Evolutionary conservation across 2,888 invertebrate genomes (phyloP), one percentile per base, ranked within the genome.

Genomic region (Netelia inedita): DNA sequence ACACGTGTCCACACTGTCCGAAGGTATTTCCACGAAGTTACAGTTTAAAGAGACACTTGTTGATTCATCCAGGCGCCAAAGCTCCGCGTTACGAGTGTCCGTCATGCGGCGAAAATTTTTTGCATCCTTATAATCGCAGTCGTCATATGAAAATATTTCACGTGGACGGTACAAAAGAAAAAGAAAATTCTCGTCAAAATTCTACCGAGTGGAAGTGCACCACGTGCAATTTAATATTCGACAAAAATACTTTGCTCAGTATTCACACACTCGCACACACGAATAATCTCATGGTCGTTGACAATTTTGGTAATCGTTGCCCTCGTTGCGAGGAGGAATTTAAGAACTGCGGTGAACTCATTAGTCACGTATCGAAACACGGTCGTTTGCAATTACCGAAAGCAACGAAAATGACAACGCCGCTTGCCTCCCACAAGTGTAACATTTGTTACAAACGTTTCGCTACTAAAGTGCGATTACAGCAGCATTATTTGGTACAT

Each of bases 401-500:
- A 86, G 90, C 93, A 14, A 79, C 82, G 71, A 90, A 92, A 50
- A 94, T 94, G 81, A 94, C 94, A 2, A 87, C 88, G 10, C 83
- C 87, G 19, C 73, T 91, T 41, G 89, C 92, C 28, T 88, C 91
- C 16, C 94, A 94, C 89, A 96, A 96, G 90, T 97, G 96, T 92
- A 94, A 94, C 1, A 93, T 95, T 88, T 97, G 96, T 90, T 95
- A 95, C 89, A 96, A 96, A 92, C 94, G 95, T 43, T 96, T 96
- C 92, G 94, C 95, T 1, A 94, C 95, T 6, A 94, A 95, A 86
- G 96, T 96, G 74, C 94, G 96, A 79, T 93, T 96, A 10, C 93
- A 96, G 93, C 94, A 94, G 82, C 97, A 97, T 92, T 95, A 95
- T 94, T 91, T 96, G 87, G 95, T 96, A 23, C 97, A 97, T 90